Conservation (phyloP, 2,797 vertebrate species). For the Urosaurus nigricauda region DNA sequence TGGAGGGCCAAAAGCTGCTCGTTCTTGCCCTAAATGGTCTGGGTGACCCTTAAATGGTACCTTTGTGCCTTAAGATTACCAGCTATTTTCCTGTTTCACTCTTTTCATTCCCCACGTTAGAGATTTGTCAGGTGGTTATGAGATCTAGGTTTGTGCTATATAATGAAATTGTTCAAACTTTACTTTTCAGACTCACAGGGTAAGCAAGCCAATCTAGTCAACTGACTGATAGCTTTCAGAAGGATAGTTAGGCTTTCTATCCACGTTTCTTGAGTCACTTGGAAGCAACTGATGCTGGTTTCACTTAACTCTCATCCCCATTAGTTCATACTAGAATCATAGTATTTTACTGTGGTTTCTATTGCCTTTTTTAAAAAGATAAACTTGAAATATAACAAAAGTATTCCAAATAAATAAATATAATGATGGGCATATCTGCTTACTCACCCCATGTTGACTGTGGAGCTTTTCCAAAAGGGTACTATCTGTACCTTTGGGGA, state of each 20-base stretch:
- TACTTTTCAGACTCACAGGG: background rate
- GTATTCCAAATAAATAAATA: background rate
- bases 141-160: background rate
- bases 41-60: background rate
- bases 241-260: background rate
- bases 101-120: background rate
- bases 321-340: background rate
- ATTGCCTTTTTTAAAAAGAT: background rate
- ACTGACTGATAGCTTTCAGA: background rate
- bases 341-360: background rate
- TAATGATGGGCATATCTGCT: conserved; percentile 52
- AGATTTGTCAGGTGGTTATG: background rate
- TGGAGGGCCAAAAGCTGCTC: too few species aligned
- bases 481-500: conserved; percentile 94
- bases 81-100: background rate
- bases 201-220: background rate
- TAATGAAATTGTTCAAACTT: background rate
- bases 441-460: conserved; percentile 89
- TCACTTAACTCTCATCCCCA: background rate
- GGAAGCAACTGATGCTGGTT: background rate
- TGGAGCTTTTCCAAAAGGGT: conserved; percentile 94
- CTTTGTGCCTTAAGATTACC: background rate
- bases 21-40: background rate
- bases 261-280: background rate
- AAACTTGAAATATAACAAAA: background rate